These are phyloP conservation scores for Sinopyrophorus schimmeli DNA, from an alignment of 2,888 invertebrate genomes.

Conservation along the genomic window DNA sequence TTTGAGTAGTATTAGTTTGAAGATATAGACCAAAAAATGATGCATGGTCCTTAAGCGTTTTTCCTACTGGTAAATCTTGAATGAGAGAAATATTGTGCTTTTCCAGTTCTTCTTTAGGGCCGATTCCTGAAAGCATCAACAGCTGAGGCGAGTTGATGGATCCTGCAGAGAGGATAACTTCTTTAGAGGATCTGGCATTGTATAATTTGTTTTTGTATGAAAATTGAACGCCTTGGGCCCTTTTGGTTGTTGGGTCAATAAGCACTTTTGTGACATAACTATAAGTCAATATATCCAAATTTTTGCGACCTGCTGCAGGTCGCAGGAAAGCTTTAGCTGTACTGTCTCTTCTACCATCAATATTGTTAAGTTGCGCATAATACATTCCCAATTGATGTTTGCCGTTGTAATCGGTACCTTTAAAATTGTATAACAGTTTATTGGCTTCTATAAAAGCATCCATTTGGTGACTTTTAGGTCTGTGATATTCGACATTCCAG, in stretches of 20 bases:
- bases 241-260: conserved; percentile 56
- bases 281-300: conserved; percentile 62
- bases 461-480: conserved; percentile 63
- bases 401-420: conserved; percentile 66
- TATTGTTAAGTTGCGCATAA: conserved; percentile 64
- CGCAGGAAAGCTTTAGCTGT: conserved; percentile 65
- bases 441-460: conserved; percentile 67
- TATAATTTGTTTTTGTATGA: conserved; percentile 54
- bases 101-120: conserved; percentile 37
- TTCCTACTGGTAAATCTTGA: conserved; percentile 38
- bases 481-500: conserved; percentile 66
- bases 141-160: conserved; percentile 63
- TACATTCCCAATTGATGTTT: conserved; percentile 64
- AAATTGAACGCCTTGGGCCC: conserved; percentile 62
- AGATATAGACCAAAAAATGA: conserved; percentile 71
- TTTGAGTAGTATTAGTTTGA: conserved; percentile 31
- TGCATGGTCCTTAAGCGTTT: conserved; percentile 66
- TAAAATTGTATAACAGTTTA: conserved; percentile 59
- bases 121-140: conserved; percentile 44
- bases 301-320: conserved; percentile 54
- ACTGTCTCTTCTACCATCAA: conserved; percentile 62
- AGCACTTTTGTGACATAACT: conserved; percentile 61
- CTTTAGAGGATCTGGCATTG: conserved; percentile 62
- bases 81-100: conserved; percentile 36
- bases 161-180: conserved; percentile 75